phyloP scores from a whole-genome alignment of 1,140 invertebrate genomes.

The Platyscapa corneri region DNA sequence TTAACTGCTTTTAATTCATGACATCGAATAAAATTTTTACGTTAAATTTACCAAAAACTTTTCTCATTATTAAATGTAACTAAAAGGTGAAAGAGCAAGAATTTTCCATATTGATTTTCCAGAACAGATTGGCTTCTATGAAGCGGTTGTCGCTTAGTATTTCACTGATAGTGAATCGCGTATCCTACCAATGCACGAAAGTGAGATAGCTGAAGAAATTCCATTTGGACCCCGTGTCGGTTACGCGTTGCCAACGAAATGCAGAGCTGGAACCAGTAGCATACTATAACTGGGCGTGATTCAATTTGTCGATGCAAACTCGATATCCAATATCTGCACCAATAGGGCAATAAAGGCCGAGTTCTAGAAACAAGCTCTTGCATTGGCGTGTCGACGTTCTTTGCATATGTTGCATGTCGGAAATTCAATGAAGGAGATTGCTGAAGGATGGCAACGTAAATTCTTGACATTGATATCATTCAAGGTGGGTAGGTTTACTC shows the following conservation, averaged over 20 bases:
- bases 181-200: not conserved
- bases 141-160: not conserved
- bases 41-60: not conserved
- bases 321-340: slow-evolving; percentile 46
- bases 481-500: not conserved
- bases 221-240: slow-evolving; percentile 3
- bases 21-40: not conserved
- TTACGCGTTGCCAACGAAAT: not conserved
- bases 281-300: slow-evolving; percentile 33
- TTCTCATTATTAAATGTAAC: no score
- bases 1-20: no score
- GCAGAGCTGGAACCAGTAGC: not conserved
- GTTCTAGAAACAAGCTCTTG: not conserved
- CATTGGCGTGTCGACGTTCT: not conserved
- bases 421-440: not conserved
- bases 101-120: not conserved
- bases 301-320: slow-evolving; percentile 46
- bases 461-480: not conserved
- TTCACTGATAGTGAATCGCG: not conserved
- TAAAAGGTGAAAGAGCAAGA: not conserved
- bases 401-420: not conserved
- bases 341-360: not conserved
- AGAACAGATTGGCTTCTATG: not conserved
- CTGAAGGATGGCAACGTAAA: not conserved
- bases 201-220: slow-evolving; percentile 17